Percentiles rank a stretch among this genome's conserved stretches.
phyloP scores from a whole-genome alignment of 92 coral and sea anemone species.

The Phenganax stokvisi region DNA sequence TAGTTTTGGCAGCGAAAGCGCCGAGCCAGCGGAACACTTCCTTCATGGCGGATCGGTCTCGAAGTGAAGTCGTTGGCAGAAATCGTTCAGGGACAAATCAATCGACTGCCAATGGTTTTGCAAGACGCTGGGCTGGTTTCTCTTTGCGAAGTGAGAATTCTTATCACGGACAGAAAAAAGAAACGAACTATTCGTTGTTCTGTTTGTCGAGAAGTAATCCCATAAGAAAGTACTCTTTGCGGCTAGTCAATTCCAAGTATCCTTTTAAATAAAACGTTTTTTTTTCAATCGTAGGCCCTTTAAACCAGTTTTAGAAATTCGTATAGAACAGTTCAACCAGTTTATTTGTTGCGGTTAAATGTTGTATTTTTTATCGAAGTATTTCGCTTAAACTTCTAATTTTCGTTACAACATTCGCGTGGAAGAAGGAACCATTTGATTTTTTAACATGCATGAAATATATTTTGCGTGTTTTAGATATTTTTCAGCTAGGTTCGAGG shows the following conservation, averaged over 20 bases:
- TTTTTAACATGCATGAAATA: too few relatives aligned
- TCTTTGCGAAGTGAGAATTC: background rate
- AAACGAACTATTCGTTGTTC: constrained; percentile 58
- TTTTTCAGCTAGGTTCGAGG: too few relatives aligned
- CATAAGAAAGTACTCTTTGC: constrained; percentile 71
- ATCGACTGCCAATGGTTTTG: background rate
- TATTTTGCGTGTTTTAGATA: too few relatives aligned
- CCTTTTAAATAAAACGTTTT: constrained; percentile 54
- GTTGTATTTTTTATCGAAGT: too few relatives aligned
- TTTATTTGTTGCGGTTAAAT: too few relatives aligned
- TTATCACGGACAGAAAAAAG: background rate
- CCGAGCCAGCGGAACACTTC: background rate
- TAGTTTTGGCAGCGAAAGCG: too few relatives aligned
- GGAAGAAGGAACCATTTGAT: too few relatives aligned
- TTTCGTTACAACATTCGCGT: too few relatives aligned
- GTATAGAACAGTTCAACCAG: background rate
- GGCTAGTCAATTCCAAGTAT: constrained; percentile 91
- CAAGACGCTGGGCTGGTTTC: background rate
- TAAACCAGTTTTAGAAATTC: background rate
- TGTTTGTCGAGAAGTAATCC: constrained; percentile 72
- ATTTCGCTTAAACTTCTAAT: too few relatives aligned
- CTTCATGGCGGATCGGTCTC: constrained; percentile 5
- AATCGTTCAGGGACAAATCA: background rate
- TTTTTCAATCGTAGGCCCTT: background rate
- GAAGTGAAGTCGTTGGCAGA: background rate